phyloP scores from a whole-genome alignment of 2,888 invertebrate genomes.

The Mystacides longicornis region DNA sequence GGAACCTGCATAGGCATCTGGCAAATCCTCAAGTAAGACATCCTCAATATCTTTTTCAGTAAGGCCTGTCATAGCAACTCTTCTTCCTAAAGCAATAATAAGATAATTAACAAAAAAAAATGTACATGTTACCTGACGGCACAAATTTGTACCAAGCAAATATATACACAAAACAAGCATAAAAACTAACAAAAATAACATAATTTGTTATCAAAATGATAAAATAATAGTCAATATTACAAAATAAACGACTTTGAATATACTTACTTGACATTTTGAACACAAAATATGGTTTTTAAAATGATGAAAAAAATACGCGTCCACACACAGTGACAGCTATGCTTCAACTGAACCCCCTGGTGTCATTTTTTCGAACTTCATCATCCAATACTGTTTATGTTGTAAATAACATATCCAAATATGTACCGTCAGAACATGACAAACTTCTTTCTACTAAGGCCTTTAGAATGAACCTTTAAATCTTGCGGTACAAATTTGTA shows the following conservation, averaged over 20 bases:
- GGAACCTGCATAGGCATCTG: background rate
- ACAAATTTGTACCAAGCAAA: background rate
- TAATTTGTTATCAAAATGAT: background rate
- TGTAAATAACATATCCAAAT: too few species aligned
- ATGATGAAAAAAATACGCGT: background rate
- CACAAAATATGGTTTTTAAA: background rate
- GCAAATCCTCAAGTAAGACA: background rate
- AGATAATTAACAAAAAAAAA: background rate
- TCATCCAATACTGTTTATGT: too few species aligned
- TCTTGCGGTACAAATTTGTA: too few species aligned
- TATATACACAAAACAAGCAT: background rate
- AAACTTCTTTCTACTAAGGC: too few species aligned
- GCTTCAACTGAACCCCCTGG: too few species aligned
- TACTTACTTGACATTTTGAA: conserved; percentile 1
- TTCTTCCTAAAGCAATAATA: background rate
- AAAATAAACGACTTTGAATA: background rate
- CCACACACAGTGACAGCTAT: too few species aligned
- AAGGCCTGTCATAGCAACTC: background rate
- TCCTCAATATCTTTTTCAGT: conserved; percentile 1
- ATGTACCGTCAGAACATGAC: too few species aligned
- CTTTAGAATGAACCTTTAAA: too few species aligned
- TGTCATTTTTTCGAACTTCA: too few species aligned
- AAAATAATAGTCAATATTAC: background rate
- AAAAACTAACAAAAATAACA: background rate
- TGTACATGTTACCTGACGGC: too few species aligned